Percentiles rank a stretch among this genome's conserved stretches.
phyloP scores from a whole-genome alignment of 1,140 invertebrate species.

The Drosophila arawakana region DNA sequence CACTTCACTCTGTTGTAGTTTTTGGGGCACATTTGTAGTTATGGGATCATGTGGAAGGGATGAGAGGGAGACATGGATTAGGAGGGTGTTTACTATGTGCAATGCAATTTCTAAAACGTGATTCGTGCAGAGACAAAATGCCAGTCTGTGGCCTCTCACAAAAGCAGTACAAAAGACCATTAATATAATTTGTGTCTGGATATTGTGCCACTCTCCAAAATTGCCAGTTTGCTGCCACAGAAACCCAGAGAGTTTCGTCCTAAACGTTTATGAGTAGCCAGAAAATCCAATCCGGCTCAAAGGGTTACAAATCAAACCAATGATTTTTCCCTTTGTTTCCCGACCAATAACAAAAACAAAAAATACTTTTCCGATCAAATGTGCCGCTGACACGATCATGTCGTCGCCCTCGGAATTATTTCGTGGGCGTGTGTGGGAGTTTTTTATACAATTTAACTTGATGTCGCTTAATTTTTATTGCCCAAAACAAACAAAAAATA shows the following conservation, averaged over 20 bases:
- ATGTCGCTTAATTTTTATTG: constrained; percentile 68
- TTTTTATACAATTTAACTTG: constrained; percentile 46
- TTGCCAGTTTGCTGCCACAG: constrained; percentile 26
- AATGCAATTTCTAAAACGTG: constrained; percentile 80
- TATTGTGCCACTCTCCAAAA: constrained; percentile 58
- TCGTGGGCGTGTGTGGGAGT: constrained; percentile 61
- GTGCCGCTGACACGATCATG: constrained; percentile 71
- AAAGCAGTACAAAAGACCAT: constrained; percentile 66
- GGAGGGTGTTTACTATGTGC: constrained; percentile 46
- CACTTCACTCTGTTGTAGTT: constrained; percentile 9
- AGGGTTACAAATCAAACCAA: constrained; percentile 21
- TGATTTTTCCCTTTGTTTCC: not conserved
- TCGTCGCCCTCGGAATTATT: constrained; percentile 42
- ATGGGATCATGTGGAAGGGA: constrained; percentile 45
- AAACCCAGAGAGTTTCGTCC: constrained; percentile 42
- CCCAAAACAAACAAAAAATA: constrained; percentile 10
- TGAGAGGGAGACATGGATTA: not conserved
- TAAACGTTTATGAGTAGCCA: constrained; percentile 63
- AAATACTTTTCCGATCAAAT: constrained; percentile 59
- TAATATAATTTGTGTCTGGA: constrained; percentile 78
- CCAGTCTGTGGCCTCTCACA: constrained; percentile 41
- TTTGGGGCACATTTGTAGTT: constrained; percentile 47
- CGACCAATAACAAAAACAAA: not conserved
- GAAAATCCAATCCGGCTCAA: constrained; percentile 26
- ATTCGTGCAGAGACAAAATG: constrained; percentile 78